Percentiles rank a stretch among this genome's conserved stretches.
These are phyloP conservation scores for Mnemiopsis leidyi DNA, from an alignment of 37 sponge, comb jelly and placozoan species.

Conservation along the genomic window DNA sequence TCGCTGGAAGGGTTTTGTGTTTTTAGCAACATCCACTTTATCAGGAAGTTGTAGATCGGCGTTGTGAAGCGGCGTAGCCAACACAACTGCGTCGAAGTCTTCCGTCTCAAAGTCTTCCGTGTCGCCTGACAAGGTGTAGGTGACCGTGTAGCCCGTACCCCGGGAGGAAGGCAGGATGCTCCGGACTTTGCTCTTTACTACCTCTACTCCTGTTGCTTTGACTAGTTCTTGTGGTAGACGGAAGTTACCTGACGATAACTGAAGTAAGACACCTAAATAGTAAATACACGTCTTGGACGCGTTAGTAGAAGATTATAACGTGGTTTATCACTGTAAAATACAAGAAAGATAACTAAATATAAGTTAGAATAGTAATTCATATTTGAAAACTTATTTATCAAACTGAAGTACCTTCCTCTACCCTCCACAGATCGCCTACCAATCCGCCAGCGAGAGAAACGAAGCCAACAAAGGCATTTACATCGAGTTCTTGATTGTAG, in stretches of 20 bases:
- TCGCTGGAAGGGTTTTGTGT: not conserved
- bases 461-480: not conserved
- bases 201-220: not conserved
- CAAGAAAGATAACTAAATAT: not conserved
- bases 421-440: slow-evolving; percentile 12
- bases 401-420: not conserved
- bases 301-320: too few relatives aligned
- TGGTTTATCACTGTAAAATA: too few relatives aligned
- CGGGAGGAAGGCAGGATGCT: not conserved
- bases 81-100: not conserved
- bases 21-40: not conserved
- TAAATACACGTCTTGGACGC: too few relatives aligned
- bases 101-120: not conserved
- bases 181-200: not conserved
- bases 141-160: not conserved
- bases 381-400: not conserved
- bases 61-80: slow-evolving; percentile 23
- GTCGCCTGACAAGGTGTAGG: not conserved
- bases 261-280: too few relatives aligned
- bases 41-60: not conserved
- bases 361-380: not conserved
- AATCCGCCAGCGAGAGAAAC: slow-evolving; percentile 3
- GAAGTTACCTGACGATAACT: not conserved
- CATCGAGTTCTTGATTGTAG: slow-evolving; percentile 38
- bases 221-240: not conserved